A percentile compares a stretch with the other conserved stretches of the same genome.
These are phyloP conservation scores for Drosophila parabipectinata DNA, from an alignment of 1,140 invertebrate genomes.

Conservation along the genomic window DNA sequence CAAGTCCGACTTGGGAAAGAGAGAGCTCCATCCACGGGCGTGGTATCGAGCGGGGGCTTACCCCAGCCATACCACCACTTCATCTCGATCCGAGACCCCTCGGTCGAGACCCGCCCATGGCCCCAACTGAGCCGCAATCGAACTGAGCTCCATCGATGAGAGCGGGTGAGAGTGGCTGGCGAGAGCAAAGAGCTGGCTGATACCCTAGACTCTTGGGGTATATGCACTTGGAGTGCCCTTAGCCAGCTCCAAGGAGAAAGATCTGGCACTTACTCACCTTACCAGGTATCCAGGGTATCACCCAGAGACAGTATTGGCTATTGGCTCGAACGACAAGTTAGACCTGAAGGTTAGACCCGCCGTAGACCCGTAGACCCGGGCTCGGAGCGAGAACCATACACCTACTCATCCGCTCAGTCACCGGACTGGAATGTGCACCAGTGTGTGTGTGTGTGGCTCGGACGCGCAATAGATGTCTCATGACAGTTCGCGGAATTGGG, in stretches of 20 bases:
- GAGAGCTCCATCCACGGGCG: slow-evolving; percentile 10
- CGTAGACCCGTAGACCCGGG: slow-evolving; percentile 14
- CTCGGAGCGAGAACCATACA: slow-evolving; percentile 19
- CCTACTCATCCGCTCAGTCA: slow-evolving; percentile 33
- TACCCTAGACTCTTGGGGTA: slow-evolving; percentile 3
- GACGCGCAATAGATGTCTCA: slow-evolving; percentile 34
- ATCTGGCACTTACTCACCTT: neutral
- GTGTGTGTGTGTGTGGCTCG: too few species aligned
- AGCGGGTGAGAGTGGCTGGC: slow-evolving; percentile 9
- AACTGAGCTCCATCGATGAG: slow-evolving; percentile 24
- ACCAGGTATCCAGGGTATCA: slow-evolving; percentile 5
- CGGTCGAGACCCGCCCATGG: neutral
- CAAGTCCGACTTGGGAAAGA: slow-evolving; percentile 33
- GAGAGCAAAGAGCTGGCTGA: slow-evolving; percentile 12
- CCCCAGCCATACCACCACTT: neutral
- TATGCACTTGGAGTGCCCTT: neutral
- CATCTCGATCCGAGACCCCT: neutral
- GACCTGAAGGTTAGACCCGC: slow-evolving; percentile 51
- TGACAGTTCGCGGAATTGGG: slow-evolving; percentile 46
- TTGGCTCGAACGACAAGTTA: slow-evolving; percentile 49
- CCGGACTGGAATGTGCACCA: slow-evolving; percentile 1
- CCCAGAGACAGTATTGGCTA: neutral
- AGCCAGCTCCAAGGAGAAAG: too few species aligned
- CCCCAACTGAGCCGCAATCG: slow-evolving; percentile 3
- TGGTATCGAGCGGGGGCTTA: neutral